phyloP scores from a whole-genome alignment of 1,140 invertebrate species.

The Rhopalosiphum padi region DNA sequence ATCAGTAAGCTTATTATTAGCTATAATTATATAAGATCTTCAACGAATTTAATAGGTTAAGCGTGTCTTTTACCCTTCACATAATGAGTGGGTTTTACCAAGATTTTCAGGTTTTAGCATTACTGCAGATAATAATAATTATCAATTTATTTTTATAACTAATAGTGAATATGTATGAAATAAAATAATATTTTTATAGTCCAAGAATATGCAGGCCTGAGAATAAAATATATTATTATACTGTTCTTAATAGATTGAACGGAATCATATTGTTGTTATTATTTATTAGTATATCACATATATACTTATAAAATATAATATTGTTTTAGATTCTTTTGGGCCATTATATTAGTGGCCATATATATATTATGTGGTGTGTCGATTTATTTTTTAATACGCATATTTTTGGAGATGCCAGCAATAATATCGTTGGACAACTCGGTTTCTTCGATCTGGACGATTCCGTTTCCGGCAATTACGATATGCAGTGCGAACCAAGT shows the following conservation, averaged over 20 bases:
- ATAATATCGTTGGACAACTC: slow-evolving; percentile 32
- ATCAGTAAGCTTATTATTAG: too few species aligned
- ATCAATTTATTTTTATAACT: not conserved
- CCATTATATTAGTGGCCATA: not conserved
- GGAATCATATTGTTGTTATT: not conserved
- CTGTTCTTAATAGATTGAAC: not conserved
- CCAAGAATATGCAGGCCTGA: not conserved
- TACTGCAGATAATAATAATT: not conserved
- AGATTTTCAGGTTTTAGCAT: not conserved
- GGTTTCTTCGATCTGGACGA: not conserved
- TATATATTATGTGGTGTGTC: not conserved
- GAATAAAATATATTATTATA: too few species aligned
- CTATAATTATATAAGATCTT: not conserved
- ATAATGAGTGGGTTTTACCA: too few species aligned
- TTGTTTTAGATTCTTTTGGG: slow-evolving; percentile 23
- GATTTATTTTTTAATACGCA: not conserved
- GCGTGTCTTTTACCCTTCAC: not conserved
- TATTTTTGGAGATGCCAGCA: not conserved
- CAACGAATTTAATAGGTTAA: too few species aligned
- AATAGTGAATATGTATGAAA: not conserved
- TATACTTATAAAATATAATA: not conserved
- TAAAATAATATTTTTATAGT: not conserved
- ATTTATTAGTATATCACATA: not conserved
- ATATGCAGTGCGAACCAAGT: slow-evolving; percentile 20
- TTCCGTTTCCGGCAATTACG: slow-evolving; percentile 36